Evolutionary conservation across 2,888 invertebrate genomes (phyloP).

Genomic region (Andricus quercusramuli): DNA sequence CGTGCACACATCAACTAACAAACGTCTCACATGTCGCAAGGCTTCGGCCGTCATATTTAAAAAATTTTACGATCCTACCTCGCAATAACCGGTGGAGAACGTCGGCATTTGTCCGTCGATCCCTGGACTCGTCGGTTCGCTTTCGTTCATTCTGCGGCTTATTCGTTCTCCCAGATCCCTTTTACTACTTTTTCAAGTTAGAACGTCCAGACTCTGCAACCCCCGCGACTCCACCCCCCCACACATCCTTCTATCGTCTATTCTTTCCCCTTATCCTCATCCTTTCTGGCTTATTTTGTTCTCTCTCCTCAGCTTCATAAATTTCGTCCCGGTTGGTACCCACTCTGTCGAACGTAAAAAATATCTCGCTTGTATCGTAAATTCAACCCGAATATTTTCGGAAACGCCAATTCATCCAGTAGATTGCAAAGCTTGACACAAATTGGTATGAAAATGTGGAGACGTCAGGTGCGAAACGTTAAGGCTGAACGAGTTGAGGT

Average conservation of each 20-base stretch:
- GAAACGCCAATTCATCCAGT: slow-evolving; percentile 62
- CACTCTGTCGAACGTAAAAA: slow-evolving; percentile 72
- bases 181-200: slow-evolving; percentile 66
- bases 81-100: slow-evolving; percentile 57
- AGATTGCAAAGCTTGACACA: background rate
- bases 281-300: slow-evolving; percentile 58
- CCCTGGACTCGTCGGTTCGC: slow-evolving; percentile 33
- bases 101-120: slow-evolving; percentile 43
- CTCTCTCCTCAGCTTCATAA: slow-evolving; percentile 66
- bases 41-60: slow-evolving; percentile 60
- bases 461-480: background rate
- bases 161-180: slow-evolving; percentile 60
- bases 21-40: slow-evolving; percentile 53
- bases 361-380: slow-evolving; percentile 72
- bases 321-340: slow-evolving; percentile 68
- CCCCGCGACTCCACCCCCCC: slow-evolving; percentile 42
- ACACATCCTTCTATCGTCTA: slow-evolving; percentile 49
- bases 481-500: too few species aligned
- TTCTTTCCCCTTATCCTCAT: slow-evolving; percentile 48
- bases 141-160: slow-evolving; percentile 54
- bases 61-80: slow-evolving; percentile 68
- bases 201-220: slow-evolving; percentile 51
- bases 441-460: background rate
- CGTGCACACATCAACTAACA: slow-evolving; percentile 44
- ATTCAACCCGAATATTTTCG: slow-evolving; percentile 70